Evolutionary conservation across 2,797 vertebrate genomes (phyloP), one percentile per base, ranked within the genome.

Genomic region (Adrianichthys oophorus): DNA sequence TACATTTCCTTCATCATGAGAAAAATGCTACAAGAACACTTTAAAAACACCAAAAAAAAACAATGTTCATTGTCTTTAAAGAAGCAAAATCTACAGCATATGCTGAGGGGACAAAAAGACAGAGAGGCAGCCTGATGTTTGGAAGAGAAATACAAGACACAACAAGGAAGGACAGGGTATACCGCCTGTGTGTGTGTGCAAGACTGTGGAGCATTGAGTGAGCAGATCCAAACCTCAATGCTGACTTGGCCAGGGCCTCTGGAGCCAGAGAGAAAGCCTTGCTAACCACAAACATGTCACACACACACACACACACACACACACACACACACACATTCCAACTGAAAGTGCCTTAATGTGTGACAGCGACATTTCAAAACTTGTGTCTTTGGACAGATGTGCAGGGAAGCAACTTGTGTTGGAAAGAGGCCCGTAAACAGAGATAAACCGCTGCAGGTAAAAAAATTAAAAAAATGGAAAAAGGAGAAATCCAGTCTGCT

Each of bases 211-310:
- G 65, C 69, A 65, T 68, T 59, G 68, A 54, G 37, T 72, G 59
- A 64, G 73, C 48, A 21, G 70, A 87, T 86, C 89, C 89, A 90
- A 90, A 89, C 87, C 89, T 85, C 81, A 88, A 84, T 81, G 10
- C 89, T 74, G 76, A 90, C 84, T 90, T 90, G 89, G 89, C 89
- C 86, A 89, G 89, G 82, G 89, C 66, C 85, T 88, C 86, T 90
- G 89, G 89, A 90, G 89, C 89, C 89, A 87, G 84, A 82, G 82
- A 88, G 79, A 89, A 89, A 90, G 83, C 85, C 84, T 75, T 65
- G 65, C 84, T 83, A 78, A 88, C 89, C 87, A 78, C 83, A 87
- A 83, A 74, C 80, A 70, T 74, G 51, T 59, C 58, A 42, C 53
- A 44, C 54, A 61, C 51, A 62, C 56, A n/a, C 48, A 56, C 48